Evolutionary conservation across 2,888 invertebrate species (phyloP).

Genomic region (Drosophila eohydei): DNA sequence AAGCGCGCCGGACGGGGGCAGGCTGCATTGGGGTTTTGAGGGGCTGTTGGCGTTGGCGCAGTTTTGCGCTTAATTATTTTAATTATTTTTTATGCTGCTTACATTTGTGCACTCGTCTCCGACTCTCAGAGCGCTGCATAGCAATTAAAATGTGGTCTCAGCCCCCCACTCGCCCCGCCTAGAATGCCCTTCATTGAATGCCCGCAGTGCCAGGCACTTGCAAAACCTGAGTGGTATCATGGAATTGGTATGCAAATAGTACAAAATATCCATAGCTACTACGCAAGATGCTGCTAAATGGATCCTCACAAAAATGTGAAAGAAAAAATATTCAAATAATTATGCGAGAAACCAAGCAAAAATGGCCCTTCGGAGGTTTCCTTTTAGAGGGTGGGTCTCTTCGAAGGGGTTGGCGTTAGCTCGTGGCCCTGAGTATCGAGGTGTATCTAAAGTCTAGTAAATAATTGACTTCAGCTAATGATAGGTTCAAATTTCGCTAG

Average conservation of each 20-base stretch:
- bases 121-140: conserved; percentile 38
- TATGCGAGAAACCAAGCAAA: conserved; percentile 14
- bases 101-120: conserved; percentile 44
- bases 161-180: background rate
- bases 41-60: conserved; percentile 46
- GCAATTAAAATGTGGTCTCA: conserved; percentile 69
- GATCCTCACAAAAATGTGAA: conserved; percentile 8
- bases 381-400: no score
- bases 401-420: background rate
- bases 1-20: background rate
- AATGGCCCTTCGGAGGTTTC: background rate
- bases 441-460: conserved; percentile 7
- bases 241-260: conserved; percentile 75
- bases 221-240: conserved; percentile 48
- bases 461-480: conserved; percentile 18
- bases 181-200: conserved; percentile 61
- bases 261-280: conserved; percentile 14
- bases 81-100: conserved; percentile 74
- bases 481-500: background rate
- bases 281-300: conserved; percentile 31
- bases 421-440: conserved; percentile 11
- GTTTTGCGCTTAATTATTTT: conserved; percentile 76
- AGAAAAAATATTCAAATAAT: conserved; percentile 31
- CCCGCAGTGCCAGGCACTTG: conserved; percentile 39
- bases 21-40: background rate